Percentiles rank a stretch among this genome's conserved stretches.
These are phyloP conservation scores for Dinocampus coccinellae DNA, from an alignment of 2,888 invertebrate species.

Conservation along the genomic window DNA sequence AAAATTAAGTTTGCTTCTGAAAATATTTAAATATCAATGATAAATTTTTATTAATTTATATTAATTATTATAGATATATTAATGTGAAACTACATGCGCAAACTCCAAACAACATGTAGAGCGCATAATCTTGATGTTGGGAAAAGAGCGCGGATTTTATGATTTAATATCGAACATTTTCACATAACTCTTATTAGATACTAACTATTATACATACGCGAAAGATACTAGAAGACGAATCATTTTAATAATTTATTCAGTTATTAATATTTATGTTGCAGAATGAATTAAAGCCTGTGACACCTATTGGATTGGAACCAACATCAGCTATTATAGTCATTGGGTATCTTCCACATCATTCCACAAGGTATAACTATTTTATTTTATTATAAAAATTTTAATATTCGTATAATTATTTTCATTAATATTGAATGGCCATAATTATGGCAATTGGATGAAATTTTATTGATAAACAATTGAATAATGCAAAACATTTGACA, in stretches of 20 bases:
- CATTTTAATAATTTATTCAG: neutral
- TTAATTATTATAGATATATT: neutral
- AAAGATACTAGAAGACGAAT: neutral
- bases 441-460: neutral
- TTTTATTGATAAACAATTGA: constrained; percentile 15
- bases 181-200: constrained; percentile 52
- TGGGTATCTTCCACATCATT: constrained; percentile 61
- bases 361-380: constrained; percentile 50
- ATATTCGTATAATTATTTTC: neutral
- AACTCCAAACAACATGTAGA: neutral
- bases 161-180: constrained; percentile 47
- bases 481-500: neutral
- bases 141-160: neutral
- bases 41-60: too few species aligned
- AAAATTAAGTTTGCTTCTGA: too few species aligned
- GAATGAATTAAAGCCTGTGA: constrained; percentile 51
- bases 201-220: constrained; percentile 47
- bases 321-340: constrained; percentile 62
- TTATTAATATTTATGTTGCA: constrained; percentile 46
- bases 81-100: neutral
- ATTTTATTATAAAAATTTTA: neutral
- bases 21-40: too few species aligned
- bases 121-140: neutral
- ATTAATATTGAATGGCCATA: neutral
- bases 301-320: constrained; percentile 53